Evolutionary conservation across 2,797 vertebrate genomes (phyloP).

Genomic region (Enteromius paludinosus): DNA sequence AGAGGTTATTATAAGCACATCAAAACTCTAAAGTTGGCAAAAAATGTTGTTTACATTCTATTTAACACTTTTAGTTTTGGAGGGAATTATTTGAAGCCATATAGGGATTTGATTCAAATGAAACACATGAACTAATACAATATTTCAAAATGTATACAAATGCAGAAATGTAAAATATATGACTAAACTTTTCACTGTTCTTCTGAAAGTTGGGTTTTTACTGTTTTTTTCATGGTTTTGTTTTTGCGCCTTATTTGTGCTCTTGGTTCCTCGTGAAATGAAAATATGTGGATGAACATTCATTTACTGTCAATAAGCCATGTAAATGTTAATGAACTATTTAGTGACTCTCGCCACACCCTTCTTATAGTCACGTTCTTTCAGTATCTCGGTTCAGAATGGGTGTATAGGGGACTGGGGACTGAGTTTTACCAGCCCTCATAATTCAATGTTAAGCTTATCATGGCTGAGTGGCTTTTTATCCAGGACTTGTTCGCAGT

Average conservation of each 20-base stretch:
- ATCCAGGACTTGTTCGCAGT: conserved; percentile 44
- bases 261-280: not conserved
- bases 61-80: not conserved
- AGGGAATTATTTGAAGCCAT: not conserved
- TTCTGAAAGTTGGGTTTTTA: not conserved
- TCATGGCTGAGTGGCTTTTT: conserved; percentile 53
- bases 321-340: conserved; percentile 32
- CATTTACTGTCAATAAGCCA: conserved; percentile 5
- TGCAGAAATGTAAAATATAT: not conserved
- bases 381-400: conserved; percentile 11
- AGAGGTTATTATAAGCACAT: not conserved
- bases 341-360: conserved; percentile 1
- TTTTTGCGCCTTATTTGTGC: not conserved
- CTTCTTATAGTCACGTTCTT: not conserved
- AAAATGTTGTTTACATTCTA: not conserved
- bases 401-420: not conserved
- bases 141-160: not conserved
- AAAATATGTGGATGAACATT: conserved; percentile 4
- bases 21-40: not conserved
- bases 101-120: not conserved
- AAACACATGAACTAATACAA: not conserved
- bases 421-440: conserved; percentile 21
- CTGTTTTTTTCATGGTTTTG: not conserved
- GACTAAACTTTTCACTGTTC: not conserved
- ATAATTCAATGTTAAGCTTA: conserved; percentile 45